Base-by-base conservation (phyloP, 2,797 vertebrate species). In the Alca torda region DNA sequence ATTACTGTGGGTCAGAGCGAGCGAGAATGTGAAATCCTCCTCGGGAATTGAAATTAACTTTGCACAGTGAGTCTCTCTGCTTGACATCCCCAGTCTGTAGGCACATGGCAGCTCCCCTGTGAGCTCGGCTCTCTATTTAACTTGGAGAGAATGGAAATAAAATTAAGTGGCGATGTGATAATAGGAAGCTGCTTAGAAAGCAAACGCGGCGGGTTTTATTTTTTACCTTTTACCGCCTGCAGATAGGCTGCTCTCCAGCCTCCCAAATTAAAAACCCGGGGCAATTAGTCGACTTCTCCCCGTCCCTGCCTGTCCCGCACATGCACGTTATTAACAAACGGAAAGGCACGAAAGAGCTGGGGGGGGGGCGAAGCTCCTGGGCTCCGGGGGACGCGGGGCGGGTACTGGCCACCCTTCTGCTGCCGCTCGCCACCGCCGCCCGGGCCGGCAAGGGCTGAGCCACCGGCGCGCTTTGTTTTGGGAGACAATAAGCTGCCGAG, bases 1-100 rank as follows among this genome's bases (percentile, higher is more conserved):
- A 99, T 99, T 99, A 99, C 98, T 98, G 98, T 98, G 98, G 99
- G 99, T 99, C 99, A 99, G 98, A 98, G 98, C 98, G 98, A 99
- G 98, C 97, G 98, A 97, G 98, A 97, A 98, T 96, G 98, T 96
- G 98, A 98, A 98, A 98, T 98, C 98, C 98, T 99, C 98, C 97
- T 97, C 98, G 98, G 99, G 99, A 99, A 99, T 99, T 98, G 98
- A 99, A 99, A 99, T 99, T 98, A 99, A 99, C 99, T 99, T 98
- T 98, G 98, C 98, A 97, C 98, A 98, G 98, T 88, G 97, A 98
- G 98, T 97, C 97, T 98, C 97, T 97, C 98, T 98, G 98, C 98
- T 98, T 98, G 98, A 98, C 98, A 98, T 97, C 97, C 96, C 95
- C 94, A 97, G 98, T 97, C 97, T 98, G 97, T 94, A 97, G 98